Evolutionary conservation across 2,888 invertebrate species (phyloP).

Genomic region (Branchipolynoe longqiensis): DNA sequence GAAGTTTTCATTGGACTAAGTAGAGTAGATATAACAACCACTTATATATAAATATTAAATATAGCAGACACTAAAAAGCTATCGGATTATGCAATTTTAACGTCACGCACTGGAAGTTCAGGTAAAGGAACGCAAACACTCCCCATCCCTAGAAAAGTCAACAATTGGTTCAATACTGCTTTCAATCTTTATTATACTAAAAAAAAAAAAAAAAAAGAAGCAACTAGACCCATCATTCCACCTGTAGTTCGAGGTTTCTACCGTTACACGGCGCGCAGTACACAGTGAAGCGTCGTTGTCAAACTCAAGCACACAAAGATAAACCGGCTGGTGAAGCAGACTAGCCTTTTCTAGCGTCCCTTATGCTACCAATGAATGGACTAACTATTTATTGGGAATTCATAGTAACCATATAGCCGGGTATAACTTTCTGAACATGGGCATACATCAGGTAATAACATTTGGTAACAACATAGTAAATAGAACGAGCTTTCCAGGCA

Average conservation of each 20-base stretch:
- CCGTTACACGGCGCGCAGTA: conserved; percentile 19
- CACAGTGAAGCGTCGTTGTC: conserved; percentile 12
- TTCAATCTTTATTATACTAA: conserved; percentile 44
- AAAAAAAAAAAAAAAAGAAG: conserved; percentile 9
- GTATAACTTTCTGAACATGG: neutral
- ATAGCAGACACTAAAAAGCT: too few relatives aligned
- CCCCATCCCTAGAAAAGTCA: too few relatives aligned
- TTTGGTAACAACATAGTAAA: conserved; percentile 12
- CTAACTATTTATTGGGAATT: neutral
- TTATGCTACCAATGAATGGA: neutral
- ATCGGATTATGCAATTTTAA: too few relatives aligned
- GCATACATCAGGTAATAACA: conserved; percentile 11
- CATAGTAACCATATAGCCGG: neutral
- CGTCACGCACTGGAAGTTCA: too few relatives aligned
- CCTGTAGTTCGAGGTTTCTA: neutral
- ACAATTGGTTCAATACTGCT: conserved; percentile 25
- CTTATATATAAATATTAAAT: too few relatives aligned
- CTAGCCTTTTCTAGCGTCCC: conserved; percentile 12
- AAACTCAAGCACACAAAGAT: conserved; percentile 18
- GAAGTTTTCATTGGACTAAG: too few relatives aligned
- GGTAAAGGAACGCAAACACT: too few relatives aligned
- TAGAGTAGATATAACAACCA: too few relatives aligned
- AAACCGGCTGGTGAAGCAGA: neutral
- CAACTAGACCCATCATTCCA: neutral
- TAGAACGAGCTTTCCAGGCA: neutral